These are phyloP conservation scores for Peromyscus eremicus DNA, from an alignment of 2,797 vertebrate species.

Conservation along the genomic window DNA sequence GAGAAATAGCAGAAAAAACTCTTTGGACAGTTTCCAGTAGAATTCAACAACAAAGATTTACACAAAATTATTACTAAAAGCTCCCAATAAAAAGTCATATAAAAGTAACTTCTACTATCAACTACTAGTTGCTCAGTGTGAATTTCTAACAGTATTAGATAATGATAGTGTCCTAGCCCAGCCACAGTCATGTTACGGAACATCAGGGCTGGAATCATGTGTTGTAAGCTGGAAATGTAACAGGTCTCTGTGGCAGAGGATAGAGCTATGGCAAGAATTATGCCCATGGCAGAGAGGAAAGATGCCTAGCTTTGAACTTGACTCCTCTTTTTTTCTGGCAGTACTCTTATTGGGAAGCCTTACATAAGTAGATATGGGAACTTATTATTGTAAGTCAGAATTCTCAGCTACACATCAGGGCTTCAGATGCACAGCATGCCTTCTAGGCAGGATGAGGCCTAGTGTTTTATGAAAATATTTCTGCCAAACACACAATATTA, in stretches of 20 bases:
- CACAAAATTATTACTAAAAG: not conserved
- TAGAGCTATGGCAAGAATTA: not conserved
- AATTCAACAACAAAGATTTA: not conserved
- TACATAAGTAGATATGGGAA: not conserved
- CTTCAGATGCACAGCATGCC: not conserved
- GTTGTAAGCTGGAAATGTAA: not conserved
- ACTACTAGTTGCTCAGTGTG: not conserved
- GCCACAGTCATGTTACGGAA: not conserved
- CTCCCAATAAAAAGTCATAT: not conserved
- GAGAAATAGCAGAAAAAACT: not conserved
- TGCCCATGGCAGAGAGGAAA: not conserved
- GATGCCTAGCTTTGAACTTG: not conserved
- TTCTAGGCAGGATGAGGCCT: not conserved
- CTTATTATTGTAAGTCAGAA: not conserved
- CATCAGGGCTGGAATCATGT: not conserved
- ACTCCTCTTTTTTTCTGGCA: not conserved
- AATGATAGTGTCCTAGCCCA: not conserved
- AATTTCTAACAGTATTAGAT: not conserved
- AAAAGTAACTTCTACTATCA: not conserved
- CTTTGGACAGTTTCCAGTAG: conserved; percentile 8
- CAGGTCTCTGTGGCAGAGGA: not conserved
- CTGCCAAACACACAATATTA: not conserved
- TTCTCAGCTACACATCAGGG: not conserved
- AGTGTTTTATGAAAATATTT: not conserved
- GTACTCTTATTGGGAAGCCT: not conserved